Conservation (phyloP, 2,113 vertebrate species). For the Sphyrna mokarran region DNA sequence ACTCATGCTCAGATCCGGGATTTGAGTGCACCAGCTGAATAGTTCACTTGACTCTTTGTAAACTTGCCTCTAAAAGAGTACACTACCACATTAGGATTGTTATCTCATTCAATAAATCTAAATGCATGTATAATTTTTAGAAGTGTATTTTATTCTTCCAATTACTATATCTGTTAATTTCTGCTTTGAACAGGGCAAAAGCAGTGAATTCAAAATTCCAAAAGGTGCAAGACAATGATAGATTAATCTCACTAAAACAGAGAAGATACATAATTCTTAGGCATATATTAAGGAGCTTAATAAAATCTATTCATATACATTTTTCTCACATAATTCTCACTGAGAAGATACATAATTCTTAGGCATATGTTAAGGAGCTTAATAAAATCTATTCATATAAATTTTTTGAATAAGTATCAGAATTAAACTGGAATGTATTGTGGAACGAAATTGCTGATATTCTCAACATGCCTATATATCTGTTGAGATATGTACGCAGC, state of each 20-base stretch:
- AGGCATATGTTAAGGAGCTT: neutral
- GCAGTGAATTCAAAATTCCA: neutral
- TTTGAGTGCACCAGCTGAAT: too few relatives aligned
- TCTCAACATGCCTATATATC: neutral
- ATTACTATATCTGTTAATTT: neutral
- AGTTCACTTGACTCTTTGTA: too few relatives aligned
- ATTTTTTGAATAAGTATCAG: neutral
- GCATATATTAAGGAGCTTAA: neutral
- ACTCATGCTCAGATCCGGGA: too few relatives aligned
- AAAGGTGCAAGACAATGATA: neutral
- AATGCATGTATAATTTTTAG: neutral
- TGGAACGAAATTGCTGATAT: neutral
- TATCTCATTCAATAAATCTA: too few relatives aligned
- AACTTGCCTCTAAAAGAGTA: too few relatives aligned
- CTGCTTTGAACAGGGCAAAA: neutral
- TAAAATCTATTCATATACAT: too few relatives aligned
- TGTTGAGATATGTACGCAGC: neutral
- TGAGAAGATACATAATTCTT: neutral
- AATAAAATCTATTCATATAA: neutral
- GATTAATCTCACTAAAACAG: neutral
- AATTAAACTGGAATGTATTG: neutral
- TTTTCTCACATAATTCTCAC: too few relatives aligned
- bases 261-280: neutral
- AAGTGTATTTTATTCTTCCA: neutral
- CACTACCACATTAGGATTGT: neutral